These are phyloP conservation scores for Eilema griseolum DNA, from an alignment of 2,888 invertebrate genomes.

Conservation along the genomic window DNA sequence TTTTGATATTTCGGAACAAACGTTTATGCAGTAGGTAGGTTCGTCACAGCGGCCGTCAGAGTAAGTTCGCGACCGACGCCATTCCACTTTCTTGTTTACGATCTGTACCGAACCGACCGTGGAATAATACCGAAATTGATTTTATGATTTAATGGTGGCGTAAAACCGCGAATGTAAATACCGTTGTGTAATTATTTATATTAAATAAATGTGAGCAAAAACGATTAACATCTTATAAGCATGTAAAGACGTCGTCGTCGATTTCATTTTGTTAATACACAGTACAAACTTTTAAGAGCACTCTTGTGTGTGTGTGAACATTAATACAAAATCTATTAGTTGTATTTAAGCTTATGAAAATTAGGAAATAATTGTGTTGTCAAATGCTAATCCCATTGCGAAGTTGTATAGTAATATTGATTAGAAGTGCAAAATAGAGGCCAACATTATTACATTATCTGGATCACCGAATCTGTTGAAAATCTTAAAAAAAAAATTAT, in stretches of 20 bases:
- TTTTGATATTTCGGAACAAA: conserved; percentile 74
- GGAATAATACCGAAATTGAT: conserved; percentile 55
- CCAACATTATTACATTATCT: not conserved
- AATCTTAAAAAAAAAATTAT: too few relatives aligned
- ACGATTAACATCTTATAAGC: not conserved
- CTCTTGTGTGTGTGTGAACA: too few relatives aligned
- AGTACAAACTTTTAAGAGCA: not conserved
- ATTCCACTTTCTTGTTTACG: conserved; percentile 71
- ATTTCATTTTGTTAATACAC: not conserved
- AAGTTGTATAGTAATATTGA: not conserved
- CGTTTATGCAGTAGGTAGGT: conserved; percentile 68
- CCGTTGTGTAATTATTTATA: conserved; percentile 46
- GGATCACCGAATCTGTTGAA: too few relatives aligned
- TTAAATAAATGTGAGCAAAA: not conserved
- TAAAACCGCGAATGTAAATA: conserved; percentile 46
- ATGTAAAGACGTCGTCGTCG: not conserved
- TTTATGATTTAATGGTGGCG: conserved; percentile 57
- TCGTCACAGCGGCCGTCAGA: conserved; percentile 53
- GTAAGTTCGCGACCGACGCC: conserved; percentile 59
- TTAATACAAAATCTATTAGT: not conserved
- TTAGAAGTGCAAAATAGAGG: not conserved
- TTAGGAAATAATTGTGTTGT: not conserved
- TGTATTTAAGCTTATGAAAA: not conserved
- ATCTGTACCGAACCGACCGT: conserved; percentile 43
- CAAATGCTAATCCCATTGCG: not conserved